phyloP scores from a whole-genome alignment of 2,113 vertebrate genomes.

The Girardinichthys multiradiatus region DNA sequence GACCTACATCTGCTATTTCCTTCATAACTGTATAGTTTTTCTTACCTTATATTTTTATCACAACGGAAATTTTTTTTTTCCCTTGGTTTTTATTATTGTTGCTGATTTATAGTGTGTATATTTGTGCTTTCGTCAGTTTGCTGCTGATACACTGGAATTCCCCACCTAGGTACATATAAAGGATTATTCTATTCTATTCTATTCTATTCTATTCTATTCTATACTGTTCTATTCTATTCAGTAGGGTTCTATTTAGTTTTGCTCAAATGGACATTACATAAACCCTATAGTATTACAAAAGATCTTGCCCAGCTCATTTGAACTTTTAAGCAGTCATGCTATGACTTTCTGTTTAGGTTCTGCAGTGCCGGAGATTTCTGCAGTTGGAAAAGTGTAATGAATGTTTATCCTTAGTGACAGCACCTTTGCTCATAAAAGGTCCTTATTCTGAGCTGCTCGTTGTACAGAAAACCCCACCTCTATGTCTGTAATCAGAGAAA shows the following conservation, averaged over 20 bases:
- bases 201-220: too few species aligned
- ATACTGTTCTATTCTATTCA: background rate
- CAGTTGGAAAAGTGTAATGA: too few species aligned
- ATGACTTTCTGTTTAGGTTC: background rate
- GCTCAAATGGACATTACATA: background rate
- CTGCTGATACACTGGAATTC: background rate
- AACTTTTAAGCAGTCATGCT: too few species aligned
- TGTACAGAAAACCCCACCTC: constrained; percentile 10
- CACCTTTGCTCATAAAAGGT: background rate
- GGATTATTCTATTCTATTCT: background rate
- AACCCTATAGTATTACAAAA: too few species aligned
- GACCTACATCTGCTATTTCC: too few species aligned
- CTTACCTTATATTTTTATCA: too few species aligned
- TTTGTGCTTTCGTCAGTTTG: background rate
- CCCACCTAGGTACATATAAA: background rate
- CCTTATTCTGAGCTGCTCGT: background rate
- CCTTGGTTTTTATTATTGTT: background rate
- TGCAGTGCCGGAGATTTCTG: too few species aligned
- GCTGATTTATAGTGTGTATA: background rate
- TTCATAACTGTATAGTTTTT: too few species aligned
- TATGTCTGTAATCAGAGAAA: constrained; percentile 13
- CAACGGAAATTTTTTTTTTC: too few species aligned
- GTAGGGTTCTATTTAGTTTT: background rate
- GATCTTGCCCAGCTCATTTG: too few species aligned
- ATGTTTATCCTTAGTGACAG: too few species aligned